A percentile compares a stretch with the other conserved stretches of the same genome.
Evolutionary conservation across 2,113 vertebrate genomes (phyloP).

Genomic region (Columba janthina): DNA sequence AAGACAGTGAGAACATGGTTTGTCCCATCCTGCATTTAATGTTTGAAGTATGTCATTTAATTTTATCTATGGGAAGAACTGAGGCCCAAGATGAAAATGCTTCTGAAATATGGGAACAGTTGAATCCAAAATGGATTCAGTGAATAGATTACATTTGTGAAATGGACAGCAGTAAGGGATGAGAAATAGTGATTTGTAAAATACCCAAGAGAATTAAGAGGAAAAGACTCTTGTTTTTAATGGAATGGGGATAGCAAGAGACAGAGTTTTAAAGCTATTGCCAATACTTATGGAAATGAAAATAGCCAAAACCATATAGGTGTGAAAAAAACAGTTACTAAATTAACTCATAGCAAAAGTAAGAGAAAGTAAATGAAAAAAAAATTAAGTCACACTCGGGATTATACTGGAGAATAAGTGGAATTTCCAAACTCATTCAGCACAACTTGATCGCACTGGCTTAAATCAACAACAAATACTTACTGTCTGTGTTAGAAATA

Average conservation of each 20-base stretch:
- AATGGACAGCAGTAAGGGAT: background rate
- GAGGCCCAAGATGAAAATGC: background rate
- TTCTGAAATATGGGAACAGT: background rate
- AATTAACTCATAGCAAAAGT: background rate
- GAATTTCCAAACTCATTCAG: background rate
- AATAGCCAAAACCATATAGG: background rate
- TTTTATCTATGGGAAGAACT: background rate
- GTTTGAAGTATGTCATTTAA: background rate
- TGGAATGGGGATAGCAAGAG: background rate
- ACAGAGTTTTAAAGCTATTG: background rate
- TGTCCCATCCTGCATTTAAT: background rate
- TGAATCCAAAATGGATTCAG: background rate
- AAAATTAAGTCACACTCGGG: background rate
- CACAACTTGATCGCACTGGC: background rate
- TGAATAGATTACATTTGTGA: background rate
- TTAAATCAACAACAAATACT: background rate
- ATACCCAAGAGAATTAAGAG: background rate
- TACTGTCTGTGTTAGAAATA: background rate
- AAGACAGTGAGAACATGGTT: background rate
- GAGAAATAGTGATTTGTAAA: background rate
- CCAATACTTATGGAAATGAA: background rate
- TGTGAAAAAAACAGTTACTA: background rate
- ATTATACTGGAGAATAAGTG: background rate
- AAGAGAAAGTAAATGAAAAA: background rate
- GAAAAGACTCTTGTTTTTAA: background rate